Conservation (phyloP, 2,797 vertebrate genomes). For the Arctocebus calabarensis region DNA sequence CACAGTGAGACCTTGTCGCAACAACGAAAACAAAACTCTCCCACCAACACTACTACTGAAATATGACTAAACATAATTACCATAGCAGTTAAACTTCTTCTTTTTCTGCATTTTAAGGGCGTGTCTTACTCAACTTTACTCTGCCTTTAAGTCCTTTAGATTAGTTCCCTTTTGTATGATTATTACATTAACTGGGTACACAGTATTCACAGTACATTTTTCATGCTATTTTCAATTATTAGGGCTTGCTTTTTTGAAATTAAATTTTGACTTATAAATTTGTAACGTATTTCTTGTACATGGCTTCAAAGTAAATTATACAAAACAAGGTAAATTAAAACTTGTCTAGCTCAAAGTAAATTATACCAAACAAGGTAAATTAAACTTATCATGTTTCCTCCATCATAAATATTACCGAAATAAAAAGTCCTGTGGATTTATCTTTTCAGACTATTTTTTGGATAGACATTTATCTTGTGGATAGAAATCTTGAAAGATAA, state of each 20-base stretch:
- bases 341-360: neutral
- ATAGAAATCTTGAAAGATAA: neutral
- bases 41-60: neutral
- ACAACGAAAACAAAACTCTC: neutral
- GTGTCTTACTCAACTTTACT: neutral
- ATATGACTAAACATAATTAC: neutral
- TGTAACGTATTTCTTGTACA: neutral
- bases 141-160: neutral
- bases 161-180: neutral
- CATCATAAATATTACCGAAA: neutral
- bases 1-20: neutral
- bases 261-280: neutral
- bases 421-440: neutral
- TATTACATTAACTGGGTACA: neutral
- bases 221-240: neutral
- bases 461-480: neutral
- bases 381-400: neutral
- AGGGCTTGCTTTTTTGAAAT: neutral
- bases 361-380: neutral
- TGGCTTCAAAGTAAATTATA: neutral
- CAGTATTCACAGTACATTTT: neutral
- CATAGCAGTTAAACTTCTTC: neutral
- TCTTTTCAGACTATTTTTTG: neutral
- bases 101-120: neutral
- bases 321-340: neutral